phyloP scores from a whole-genome alignment of 2,113 vertebrate species.

The Podarcis cretensis region DNA sequence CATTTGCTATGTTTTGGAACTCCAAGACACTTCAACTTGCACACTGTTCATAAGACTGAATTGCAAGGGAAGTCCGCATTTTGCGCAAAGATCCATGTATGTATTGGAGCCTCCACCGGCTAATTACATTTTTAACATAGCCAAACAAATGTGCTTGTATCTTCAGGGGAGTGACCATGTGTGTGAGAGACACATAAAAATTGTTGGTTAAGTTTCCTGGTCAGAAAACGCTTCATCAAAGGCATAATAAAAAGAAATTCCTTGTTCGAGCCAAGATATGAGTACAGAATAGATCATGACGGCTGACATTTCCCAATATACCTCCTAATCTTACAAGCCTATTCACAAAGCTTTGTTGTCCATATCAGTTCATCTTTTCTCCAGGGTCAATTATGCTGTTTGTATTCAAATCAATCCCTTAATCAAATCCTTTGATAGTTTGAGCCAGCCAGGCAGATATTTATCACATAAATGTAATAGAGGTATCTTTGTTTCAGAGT shows the following conservation, averaged over 20 bases:
- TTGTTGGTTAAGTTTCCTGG: conserved; percentile 19
- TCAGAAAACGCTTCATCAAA: background rate
- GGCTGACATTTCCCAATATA: conserved; percentile 40
- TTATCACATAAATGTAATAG: conserved; percentile 45
- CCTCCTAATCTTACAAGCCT: conserved; percentile 45
- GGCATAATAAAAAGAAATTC: conserved; percentile 8
- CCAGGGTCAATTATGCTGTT: conserved; percentile 59
- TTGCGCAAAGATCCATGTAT: background rate
- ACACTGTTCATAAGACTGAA: background rate
- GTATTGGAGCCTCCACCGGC: background rate
- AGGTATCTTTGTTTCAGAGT: conserved; percentile 41
- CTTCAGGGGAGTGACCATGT: background rate
- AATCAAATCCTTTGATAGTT: conserved; percentile 58
- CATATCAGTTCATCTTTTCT: conserved; percentile 52
- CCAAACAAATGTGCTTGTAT: background rate
- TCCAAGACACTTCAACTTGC: background rate
- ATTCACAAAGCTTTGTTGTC: conserved; percentile 35
- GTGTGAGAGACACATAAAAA: background rate
- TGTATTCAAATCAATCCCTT: conserved; percentile 64
- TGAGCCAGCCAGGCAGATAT: conserved; percentile 40
- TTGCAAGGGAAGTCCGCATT: background rate
- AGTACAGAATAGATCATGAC: conserved; percentile 38
- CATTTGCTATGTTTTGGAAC: background rate
- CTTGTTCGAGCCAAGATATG: conserved; percentile 6
- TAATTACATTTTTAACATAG: background rate